Evolutionary conservation across 2,113 vertebrate genomes (phyloP).

Genomic region (Phocoena phocoena): DNA sequence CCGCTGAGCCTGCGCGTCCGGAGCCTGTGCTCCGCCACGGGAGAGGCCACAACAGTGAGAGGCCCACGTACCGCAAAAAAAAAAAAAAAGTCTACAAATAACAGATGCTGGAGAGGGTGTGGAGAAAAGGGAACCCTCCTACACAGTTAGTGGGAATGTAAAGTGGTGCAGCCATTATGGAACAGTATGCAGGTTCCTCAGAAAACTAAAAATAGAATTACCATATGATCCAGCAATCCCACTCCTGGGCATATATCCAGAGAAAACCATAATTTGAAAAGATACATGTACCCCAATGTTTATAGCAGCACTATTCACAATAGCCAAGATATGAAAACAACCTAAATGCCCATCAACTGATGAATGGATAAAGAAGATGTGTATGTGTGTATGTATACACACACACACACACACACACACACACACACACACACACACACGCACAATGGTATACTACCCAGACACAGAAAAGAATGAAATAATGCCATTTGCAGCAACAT

Average conservation of each 20-base stretch:
- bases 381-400: no score
- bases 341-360: background rate
- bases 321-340: background rate
- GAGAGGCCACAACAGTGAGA: no score
- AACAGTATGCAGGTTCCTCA: background rate
- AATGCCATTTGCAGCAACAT: background rate
- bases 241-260: background rate
- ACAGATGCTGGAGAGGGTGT: background rate
- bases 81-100: background rate
- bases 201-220: background rate
- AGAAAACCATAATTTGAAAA: background rate
- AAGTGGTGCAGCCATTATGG: background rate
- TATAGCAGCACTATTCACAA: background rate
- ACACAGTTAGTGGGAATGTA: background rate
- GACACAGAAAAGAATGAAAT: background rate
- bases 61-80: no score
- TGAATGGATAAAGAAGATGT: background rate
- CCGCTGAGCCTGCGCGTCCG: no score
- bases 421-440: background rate
- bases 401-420: accelerated
- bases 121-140: background rate
- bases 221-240: background rate
- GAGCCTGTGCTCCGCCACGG: no score
- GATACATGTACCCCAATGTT: background rate
- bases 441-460: background rate